Conservation (phyloP, 2,797 vertebrate genomes). For the Paedocypris micromegethes region DNA sequence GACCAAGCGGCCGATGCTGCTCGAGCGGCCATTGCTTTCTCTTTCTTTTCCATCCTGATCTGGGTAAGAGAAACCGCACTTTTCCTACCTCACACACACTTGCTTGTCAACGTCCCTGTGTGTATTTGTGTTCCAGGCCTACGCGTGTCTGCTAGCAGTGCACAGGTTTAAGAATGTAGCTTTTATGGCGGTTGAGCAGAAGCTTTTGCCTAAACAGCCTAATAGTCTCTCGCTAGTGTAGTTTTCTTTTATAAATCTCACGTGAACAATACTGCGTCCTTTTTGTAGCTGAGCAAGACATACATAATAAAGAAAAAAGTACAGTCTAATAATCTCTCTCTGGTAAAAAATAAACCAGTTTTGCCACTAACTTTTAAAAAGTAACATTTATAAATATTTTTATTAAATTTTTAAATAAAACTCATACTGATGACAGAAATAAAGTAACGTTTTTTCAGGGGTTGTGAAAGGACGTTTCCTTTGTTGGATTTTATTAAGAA, state of each 20-base stretch:
- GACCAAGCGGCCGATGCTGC: conserved; percentile 72
- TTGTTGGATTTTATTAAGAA: no score
- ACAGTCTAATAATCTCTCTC: no score
- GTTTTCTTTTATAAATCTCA: conserved; percentile 16
- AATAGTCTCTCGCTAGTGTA: conserved; percentile 52
- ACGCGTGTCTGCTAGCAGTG: conserved; percentile 46
- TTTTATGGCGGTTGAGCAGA: conserved; percentile 59
- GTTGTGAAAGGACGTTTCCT: no score
- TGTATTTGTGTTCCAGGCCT: conserved; percentile 62
- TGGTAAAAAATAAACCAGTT: no score
- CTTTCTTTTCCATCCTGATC: conserved; percentile 79
- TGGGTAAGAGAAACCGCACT: conserved; percentile 65
- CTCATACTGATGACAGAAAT: no score
- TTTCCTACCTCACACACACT: background rate
- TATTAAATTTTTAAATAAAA: no score
- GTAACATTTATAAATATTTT: no score
- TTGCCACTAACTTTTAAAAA: no score
- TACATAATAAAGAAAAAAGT: no score
- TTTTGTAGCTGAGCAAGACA: no score
- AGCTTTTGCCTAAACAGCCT: conserved; percentile 52
- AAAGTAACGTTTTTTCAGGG: no score
- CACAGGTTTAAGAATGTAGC: conserved; percentile 42
- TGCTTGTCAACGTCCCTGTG: conserved; percentile 43
- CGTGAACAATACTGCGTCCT: background rate
- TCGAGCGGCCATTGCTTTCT: conserved; percentile 80